Percentiles rank a stretch among this genome's conserved stretches.
Evolutionary conservation across 2,888 invertebrate genomes (phyloP).

Genomic region (Trichacis sp.): DNA sequence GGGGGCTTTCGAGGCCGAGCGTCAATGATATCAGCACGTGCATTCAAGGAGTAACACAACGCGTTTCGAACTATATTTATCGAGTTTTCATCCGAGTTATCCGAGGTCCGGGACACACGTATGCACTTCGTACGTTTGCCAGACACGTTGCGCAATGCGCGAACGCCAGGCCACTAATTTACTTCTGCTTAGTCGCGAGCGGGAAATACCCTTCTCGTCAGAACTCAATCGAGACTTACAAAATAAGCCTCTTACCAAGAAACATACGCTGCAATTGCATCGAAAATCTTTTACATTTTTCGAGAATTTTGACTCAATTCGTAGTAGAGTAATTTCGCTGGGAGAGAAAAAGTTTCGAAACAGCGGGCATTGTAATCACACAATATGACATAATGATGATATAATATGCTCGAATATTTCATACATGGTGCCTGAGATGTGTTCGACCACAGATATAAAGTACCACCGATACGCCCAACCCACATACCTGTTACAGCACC

Average conservation of each 20-base stretch:
- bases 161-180: constrained; percentile 32
- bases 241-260: no score
- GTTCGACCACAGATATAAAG: constrained; percentile 10
- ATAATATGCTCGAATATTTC: not conserved
- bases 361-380: not conserved
- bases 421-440: not conserved
- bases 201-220: not conserved
- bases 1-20: constrained; percentile 49
- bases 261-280: no score
- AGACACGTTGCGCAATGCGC: constrained; percentile 41
- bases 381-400: not conserved
- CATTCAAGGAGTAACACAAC: constrained; percentile 26
- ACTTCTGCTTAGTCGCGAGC: constrained; percentile 25
- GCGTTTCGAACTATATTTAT: constrained; percentile 44
- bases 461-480: constrained; percentile 25
- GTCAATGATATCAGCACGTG: constrained; percentile 38
- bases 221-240: no score
- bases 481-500: constrained; percentile 45
- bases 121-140: constrained; percentile 37
- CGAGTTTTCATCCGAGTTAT: constrained; percentile 45
- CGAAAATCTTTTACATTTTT: no score
- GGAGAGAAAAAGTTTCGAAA: no score
- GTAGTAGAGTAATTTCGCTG: no score
- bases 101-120: constrained; percentile 46
- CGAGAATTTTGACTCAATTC: no score